A percentile compares a stretch with the other conserved stretches of the same genome.
These are phyloP conservation scores for Aporophyla lueneburgensis DNA, from an alignment of 2,888 invertebrate species.

Conservation along the genomic window DNA sequence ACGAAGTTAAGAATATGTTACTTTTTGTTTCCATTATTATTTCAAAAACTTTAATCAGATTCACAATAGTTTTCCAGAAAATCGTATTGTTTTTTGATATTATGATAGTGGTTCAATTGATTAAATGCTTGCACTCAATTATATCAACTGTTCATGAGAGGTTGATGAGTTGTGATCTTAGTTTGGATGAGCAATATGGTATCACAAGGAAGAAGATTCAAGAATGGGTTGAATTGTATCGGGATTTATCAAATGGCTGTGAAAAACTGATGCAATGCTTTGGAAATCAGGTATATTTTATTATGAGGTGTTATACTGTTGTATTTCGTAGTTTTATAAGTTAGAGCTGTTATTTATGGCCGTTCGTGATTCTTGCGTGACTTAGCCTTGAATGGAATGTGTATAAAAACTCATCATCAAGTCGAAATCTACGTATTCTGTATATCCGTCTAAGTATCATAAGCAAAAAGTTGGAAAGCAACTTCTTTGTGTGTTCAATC, in stretches of 20 bases:
- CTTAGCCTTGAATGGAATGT: not conserved
- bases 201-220: conserved; percentile 20
- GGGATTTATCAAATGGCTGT: conserved; percentile 27
- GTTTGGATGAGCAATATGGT: not conserved
- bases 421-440: not conserved
- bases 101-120: conserved; percentile 23
- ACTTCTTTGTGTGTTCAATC: too few relatives aligned
- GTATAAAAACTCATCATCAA: not conserved
- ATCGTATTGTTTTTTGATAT: conserved; percentile 20
- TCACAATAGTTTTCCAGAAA: conserved; percentile 14
- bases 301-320: not conserved
- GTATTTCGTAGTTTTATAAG: not conserved
- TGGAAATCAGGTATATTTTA: conserved; percentile 32
- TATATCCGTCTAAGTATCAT: not conserved
- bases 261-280: conserved; percentile 22
- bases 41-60: conserved; percentile 22
- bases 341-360: too few relatives aligned
- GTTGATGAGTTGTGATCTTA: not conserved
- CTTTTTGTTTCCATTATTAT: not conserved
- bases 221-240: conserved; percentile 37
- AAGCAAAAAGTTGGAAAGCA: too few relatives aligned
- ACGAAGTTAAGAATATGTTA: not conserved
- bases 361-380: too few relatives aligned
- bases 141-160: not conserved
- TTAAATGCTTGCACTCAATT: conserved; percentile 9